Evolutionary conservation across 2,113 vertebrate genomes (phyloP), one percentile per base, ranked within the genome.

Genomic region (Acrocephalus kingi): DNA sequence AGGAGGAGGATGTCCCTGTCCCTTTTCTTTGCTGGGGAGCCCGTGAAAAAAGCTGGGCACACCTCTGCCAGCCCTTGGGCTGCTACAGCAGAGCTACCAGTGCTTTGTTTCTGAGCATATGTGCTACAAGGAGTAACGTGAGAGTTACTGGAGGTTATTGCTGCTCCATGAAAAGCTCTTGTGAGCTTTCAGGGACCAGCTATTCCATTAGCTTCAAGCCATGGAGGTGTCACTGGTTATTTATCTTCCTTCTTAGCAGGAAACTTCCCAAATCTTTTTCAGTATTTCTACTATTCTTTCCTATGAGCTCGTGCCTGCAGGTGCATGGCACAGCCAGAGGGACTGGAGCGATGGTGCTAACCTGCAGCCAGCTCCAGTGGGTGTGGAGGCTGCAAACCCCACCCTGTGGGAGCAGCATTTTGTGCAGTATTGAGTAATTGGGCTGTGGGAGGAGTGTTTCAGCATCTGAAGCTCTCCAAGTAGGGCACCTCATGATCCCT

Each of bases 331-430:
- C 31, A 46, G 72, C 35, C 45, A 2, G 77, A 61, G 80, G 37
- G 39, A 45, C 14, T 1, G 21, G 11, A 37, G 20, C 3, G 0
- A 10, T n/a, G 7, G 15, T 6, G 0, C 43, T 48, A 35, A 31
- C 8, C 51, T 25, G 35, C 43, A 39, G 3, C 37, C 25, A 20
- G 58, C 46, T 58, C 15, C 1, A 13, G 11, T 12, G 59, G 48
- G 27, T 51, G 82, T 2, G 10, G 62, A 31, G 55, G 35, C 72
- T 74, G 75, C 52, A 52, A 66, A 14, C 54, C 24, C 58, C 61
- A 27, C 71, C 49, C 62, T 37, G 49, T 41, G 15, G 41, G 51
- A 80, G 1, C 23, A 13, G 48, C 13, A 1, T 69, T 51, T 51
- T 33, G 51, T 20, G 46, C 58, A 11, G 11, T 9, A 1, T 33